Conservation (phyloP, 1,140 invertebrate genomes). For the Orius insidiosus region DNA sequence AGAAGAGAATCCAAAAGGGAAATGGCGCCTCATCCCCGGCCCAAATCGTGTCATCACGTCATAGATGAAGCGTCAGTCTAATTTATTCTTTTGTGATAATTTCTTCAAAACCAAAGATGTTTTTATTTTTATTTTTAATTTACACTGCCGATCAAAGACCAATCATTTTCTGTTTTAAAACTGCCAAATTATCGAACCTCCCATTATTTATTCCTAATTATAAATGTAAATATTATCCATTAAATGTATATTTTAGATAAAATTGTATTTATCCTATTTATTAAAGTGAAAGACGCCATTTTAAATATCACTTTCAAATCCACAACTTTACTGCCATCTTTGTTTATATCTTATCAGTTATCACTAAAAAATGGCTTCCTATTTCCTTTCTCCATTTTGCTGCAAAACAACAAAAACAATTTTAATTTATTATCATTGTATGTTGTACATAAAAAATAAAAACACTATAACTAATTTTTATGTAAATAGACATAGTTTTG, state of each 20-base stretch:
- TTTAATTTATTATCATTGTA: too few species aligned
- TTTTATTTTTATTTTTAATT: background rate
- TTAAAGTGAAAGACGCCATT: background rate
- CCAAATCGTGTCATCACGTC: conserved; percentile 44
- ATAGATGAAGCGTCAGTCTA: conserved; percentile 47
- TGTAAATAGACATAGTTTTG: background rate
- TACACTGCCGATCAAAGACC: background rate
- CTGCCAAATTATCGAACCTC: background rate
- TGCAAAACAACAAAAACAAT: conserved; percentile 4
- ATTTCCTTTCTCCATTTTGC: background rate
- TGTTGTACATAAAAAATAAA: too few species aligned
- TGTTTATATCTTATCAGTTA: too few species aligned
- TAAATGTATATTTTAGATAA: conserved; percentile 15
- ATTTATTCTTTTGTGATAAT: conserved; percentile 9
- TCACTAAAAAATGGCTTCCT: too few species aligned
- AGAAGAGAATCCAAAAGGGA: conserved; percentile 21
- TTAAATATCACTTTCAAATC: too few species aligned
- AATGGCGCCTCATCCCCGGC: conserved; percentile 25
- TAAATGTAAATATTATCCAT: conserved; percentile 15
- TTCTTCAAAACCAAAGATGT: background rate
- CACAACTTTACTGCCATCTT: background rate
- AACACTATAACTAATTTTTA: too few species aligned
- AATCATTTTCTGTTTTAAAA: background rate
- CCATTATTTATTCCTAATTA: conserved; percentile 9
- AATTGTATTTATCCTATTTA: conserved; percentile 2